A percentile compares a stretch with the other conserved stretches of the same genome.
These are phyloP conservation scores for Cataglyphis cursor DNA, from an alignment of 2,888 invertebrate genomes.

Conservation along the genomic window DNA sequence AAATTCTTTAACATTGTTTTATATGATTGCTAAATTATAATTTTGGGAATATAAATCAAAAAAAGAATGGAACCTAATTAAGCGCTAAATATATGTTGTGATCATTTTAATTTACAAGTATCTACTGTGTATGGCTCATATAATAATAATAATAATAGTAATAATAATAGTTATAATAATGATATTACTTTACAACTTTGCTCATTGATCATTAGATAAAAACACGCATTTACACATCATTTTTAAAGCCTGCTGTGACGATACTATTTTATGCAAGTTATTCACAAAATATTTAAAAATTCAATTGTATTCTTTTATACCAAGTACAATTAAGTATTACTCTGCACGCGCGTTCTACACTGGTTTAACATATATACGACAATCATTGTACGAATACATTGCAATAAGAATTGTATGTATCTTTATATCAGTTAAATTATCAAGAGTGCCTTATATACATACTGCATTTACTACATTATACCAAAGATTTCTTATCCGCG, in stretches of 20 bases:
- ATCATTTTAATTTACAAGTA: conserved; percentile 81
- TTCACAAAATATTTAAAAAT: conserved; percentile 32
- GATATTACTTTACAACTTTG: conserved; percentile 83
- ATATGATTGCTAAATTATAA: conserved; percentile 16
- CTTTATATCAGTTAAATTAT: conserved; percentile 18
- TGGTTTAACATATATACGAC: conserved; percentile 45
- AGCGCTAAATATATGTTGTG: conserved; percentile 71
- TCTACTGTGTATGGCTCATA: conserved; percentile 78
- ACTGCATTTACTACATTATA: conserved; percentile 10
- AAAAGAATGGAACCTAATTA: conserved; percentile 70
- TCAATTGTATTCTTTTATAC: background rate
- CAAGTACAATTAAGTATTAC: conserved; percentile 37
- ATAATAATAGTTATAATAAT: conserved; percentile 77
- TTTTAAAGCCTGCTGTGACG: conserved; percentile 81
- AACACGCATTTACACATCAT: conserved; percentile 83
- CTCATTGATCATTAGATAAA: conserved; percentile 78
- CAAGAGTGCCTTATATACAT: conserved; percentile 23
- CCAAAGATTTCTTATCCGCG: conserved; percentile 24
- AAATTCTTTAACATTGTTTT: background rate
- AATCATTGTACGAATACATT: conserved; percentile 43
- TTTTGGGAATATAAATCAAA: conserved; percentile 30
- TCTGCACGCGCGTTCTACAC: conserved; percentile 27
- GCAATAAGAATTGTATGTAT: conserved; percentile 20
- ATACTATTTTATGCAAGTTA: conserved; percentile 81
- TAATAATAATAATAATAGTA: conserved; percentile 69